phyloP scores from a whole-genome alignment of 2,797 vertebrate species.

The Cephalopachus bancanus region DNA sequence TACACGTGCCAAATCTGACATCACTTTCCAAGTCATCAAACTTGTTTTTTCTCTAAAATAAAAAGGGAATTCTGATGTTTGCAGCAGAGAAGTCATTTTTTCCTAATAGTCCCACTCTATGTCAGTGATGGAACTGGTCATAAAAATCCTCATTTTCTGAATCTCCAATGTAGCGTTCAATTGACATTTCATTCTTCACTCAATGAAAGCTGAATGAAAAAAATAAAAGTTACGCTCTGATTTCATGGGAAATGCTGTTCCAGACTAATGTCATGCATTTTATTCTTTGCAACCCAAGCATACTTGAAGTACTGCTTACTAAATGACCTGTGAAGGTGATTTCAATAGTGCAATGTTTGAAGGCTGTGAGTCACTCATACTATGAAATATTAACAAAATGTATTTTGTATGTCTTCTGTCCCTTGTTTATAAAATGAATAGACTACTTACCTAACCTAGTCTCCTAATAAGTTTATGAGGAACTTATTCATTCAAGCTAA shows the following conservation, averaged over 20 bases:
- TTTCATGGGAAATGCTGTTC: background rate
- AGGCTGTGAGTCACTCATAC: background rate
- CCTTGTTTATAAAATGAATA: background rate
- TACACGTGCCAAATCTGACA: constrained; percentile 45
- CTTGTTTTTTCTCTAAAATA: constrained; percentile 64
- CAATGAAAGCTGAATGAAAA: constrained; percentile 70
- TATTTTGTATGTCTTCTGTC: background rate
- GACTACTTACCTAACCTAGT: background rate
- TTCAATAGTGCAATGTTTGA: background rate
- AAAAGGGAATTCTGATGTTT: constrained; percentile 43
- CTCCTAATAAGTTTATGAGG: background rate
- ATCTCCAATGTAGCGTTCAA: constrained; percentile 52
- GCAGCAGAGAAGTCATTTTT: constrained; percentile 66
- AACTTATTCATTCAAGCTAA: constrained; percentile 29
- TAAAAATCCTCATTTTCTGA: constrained; percentile 51
- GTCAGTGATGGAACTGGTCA: constrained; percentile 70
- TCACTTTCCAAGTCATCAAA: constrained; percentile 31
- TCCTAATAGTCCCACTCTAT: constrained; percentile 55
- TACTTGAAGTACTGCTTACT: constrained; percentile 39
- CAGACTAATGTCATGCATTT: constrained; percentile 44
- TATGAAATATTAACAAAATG: constrained; percentile 50
- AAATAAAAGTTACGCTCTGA: constrained; percentile 51
- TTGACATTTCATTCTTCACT: constrained; percentile 69
- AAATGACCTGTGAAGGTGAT: constrained; percentile 47
- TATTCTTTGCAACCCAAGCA: background rate